These are phyloP conservation scores for Vombatus ursinus DNA, from an alignment of 2,113 vertebrate species.

Conservation along the genomic window DNA sequence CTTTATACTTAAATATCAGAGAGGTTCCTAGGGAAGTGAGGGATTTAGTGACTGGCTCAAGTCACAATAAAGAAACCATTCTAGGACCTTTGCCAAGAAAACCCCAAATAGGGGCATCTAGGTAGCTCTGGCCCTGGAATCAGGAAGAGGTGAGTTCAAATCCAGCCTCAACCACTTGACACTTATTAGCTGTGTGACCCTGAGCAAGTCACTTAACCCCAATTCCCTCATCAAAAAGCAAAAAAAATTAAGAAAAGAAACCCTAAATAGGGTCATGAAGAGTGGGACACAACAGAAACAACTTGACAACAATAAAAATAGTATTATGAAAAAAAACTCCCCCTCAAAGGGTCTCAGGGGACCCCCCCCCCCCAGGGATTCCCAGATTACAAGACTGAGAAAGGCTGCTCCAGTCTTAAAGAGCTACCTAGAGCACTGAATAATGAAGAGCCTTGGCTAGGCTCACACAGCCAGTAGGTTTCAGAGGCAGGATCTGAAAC, in stretches of 20 bases:
- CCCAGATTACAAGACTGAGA: neutral
- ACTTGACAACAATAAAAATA: neutral
- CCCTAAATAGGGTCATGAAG: neutral
- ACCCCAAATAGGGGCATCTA: neutral
- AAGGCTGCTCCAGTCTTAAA: neutral
- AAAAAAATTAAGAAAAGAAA: no score
- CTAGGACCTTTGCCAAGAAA: no score
- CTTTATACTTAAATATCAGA: neutral
- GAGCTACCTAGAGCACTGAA: neutral
- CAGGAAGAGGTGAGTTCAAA: neutral
- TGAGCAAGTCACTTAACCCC: no score
- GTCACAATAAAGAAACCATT: neutral
- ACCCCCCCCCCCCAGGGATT: neutral
- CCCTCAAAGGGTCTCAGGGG: neutral
- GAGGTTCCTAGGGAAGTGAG: neutral
- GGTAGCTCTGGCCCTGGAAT: neutral
- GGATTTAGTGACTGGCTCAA: no score
- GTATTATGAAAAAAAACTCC: neutral
- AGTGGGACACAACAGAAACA: neutral
- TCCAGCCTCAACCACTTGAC: fast-evolving
- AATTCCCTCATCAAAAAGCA: no score
- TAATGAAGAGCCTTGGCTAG: neutral
- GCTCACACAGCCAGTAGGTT: neutral
- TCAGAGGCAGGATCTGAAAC: neutral
- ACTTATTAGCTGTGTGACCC: no score